Conservation (phyloP, 2,113 vertebrate species). For the Zosterops hypoxanthus region DNA sequence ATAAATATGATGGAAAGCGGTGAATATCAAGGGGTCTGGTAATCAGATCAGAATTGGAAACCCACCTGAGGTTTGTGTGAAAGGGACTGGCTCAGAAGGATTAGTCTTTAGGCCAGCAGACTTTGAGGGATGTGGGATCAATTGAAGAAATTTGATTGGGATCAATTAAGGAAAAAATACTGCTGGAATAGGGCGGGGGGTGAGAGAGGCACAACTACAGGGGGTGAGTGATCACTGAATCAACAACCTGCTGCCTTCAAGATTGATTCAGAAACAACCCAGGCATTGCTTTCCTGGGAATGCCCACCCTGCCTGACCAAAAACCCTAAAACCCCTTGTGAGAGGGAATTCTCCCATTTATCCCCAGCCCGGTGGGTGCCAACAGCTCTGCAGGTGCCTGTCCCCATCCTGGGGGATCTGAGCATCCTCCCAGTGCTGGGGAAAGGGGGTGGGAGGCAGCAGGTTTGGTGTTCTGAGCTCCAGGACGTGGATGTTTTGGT, state of each 20-base stretch:
- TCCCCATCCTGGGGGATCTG: not conserved
- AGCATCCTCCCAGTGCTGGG: rapidly evolving
- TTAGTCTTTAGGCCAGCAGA: not conserved
- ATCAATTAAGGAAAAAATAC: not conserved
- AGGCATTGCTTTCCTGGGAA: not conserved
- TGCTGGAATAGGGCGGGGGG: not conserved
- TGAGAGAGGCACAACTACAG: not conserved
- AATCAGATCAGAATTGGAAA: conserved; percentile 52
- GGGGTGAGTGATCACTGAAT: rapidly evolving
- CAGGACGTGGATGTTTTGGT: too few relatives aligned
- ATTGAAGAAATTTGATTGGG: conserved; percentile 22
- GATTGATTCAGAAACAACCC: not conserved
- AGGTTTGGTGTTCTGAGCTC: not conserved
- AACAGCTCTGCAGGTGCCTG: not conserved
- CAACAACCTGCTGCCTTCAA: not conserved
- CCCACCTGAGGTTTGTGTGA: conserved; percentile 53
- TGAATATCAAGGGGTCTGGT: conserved; percentile 53
- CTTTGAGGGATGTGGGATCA: conserved; percentile 39
- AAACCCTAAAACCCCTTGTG: rapidly evolving
- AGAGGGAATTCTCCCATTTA: not conserved
- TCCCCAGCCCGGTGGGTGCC: rapidly evolving
- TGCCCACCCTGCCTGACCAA: not conserved
- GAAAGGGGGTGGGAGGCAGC: not conserved
- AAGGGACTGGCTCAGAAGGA: conserved; percentile 38
- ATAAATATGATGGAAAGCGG: conserved; percentile 69